Base-by-base conservation (phyloP, 2,888 invertebrate species). In the Drosophila mimetica region DNA sequence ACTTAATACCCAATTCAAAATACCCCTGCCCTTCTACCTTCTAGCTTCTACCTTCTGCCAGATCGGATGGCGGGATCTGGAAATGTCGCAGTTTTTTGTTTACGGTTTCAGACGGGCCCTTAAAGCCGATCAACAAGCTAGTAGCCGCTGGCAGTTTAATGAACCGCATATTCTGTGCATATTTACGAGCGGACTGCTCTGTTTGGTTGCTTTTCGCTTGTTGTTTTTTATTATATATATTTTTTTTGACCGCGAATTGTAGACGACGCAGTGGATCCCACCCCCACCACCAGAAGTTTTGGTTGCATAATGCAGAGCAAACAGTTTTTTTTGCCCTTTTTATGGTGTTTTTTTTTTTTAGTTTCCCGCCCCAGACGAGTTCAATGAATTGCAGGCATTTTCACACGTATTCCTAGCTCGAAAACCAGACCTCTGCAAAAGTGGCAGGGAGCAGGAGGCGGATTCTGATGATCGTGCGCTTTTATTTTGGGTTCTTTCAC, bases 81-180 rank as follows among this genome's bases (percentile, higher is more conserved):
- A 64, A 80, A 86, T 69, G 78, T 84, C 78, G 78, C 84, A 73
- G 81, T 80, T 77, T 80, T 77, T 72, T 77, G 64, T 86, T 86
- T 80, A 83, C 66, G 47, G 48, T 76, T 76, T 80, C 60, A 51
- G 80, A 34, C 77, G 54, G 71, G 75, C 86, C 81, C 77, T 83
- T 50, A 50, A 25, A n/a, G 18, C 48, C 14, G 41, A 48, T 39
- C 65, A 34, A 50, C 48, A 25, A 30, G 28, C 30, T 4, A 25
- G 34, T 30, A 34, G 28, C 8, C 47, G 46, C 28, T 34, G 47
- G 37, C 48, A 60, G 72, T 73, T 73, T 74, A 73, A 55, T 73
- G 74, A 73, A 73, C 72, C 30, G 74, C 86, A 86, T 81, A 81
- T 86, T 81, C 73, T 75, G 73, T 58, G 77, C 81, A 71, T 84